Evolutionary conservation across 2,113 vertebrate genomes (phyloP), one percentile per base, ranked within the genome.

Genomic region (Hippocampus comes): DNA sequence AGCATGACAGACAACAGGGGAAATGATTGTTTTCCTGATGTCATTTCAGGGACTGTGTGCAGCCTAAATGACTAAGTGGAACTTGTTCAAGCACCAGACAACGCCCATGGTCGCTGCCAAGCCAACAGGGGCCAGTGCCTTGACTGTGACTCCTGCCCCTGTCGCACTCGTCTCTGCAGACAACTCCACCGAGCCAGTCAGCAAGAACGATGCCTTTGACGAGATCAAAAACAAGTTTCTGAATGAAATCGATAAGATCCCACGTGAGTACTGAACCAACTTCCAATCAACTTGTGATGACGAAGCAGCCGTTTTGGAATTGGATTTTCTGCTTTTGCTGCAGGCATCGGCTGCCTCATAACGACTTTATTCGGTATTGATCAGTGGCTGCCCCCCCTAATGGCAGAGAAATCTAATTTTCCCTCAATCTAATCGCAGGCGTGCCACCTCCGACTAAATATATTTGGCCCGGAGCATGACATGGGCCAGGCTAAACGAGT

Each of bases 241-340:
- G 85, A 97, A 97, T 0, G 94, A 97, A 89, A 94, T 98, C 71
- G 94, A 94, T 86, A 96, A 95, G 87, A 95, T 98, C 75, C 96
- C 95, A 81, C 0, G 96, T 98, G 90, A 97, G 96, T 95, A 68
- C 42, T 38, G 7, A 34, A 61, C 63, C 60, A 61, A 57, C 71
- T 68, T 14, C 64, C 63, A 41, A 48, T 63, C 69, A 65, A 69
- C 75, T 74, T 53, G 2, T 48, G 81, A 71, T 51, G 55, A 72
- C 15, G 1, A 15, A 77, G 57, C 57, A 55, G 67, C 75, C 82
- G 60, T 72, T 83, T 77, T 75, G 56, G 27, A 80, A 86, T 75
- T 77, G 25, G 70, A 89, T 85, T 76, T 11, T 53, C 68, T 67
- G 42, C 21, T 72, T 72, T 77, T 42, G 77, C 83, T 79, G 70